These are phyloP conservation scores for Arrhamphus sclerolepis DNA, from an alignment of 2,797 vertebrate genomes.

Conservation along the genomic window DNA sequence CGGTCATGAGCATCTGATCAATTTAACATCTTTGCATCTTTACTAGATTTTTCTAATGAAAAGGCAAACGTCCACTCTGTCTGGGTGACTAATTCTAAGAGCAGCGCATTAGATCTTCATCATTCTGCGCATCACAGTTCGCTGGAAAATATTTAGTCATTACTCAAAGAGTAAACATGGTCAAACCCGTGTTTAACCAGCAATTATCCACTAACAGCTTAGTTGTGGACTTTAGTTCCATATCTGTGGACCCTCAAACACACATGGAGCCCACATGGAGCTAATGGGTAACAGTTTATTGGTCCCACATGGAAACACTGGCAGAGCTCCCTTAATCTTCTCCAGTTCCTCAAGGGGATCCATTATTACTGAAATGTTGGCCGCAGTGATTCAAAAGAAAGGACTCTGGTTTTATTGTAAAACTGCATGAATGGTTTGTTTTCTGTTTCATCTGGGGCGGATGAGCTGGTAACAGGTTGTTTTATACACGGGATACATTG, in stretches of 20 bases:
- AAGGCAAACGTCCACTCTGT: background rate
- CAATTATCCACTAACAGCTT: conserved; percentile 16
- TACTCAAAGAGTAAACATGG: conserved; percentile 11
- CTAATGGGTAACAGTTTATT: conserved; percentile 26
- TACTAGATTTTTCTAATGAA: background rate
- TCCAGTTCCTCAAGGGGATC: conserved; percentile 15
- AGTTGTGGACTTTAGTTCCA: conserved; percentile 14
- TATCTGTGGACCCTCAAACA: conserved; percentile 17
- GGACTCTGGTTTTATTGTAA: background rate
- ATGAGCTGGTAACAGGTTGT: background rate
- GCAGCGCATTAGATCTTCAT: conserved; percentile 11
- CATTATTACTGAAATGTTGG: conserved; percentile 1
- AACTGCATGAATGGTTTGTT: background rate
- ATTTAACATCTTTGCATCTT: background rate
- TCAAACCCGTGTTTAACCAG: conserved; percentile 24
- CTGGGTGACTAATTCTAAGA: conserved; percentile 3
- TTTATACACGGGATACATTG: background rate
- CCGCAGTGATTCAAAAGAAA: conserved; percentile 1
- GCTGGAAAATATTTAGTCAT: conserved; percentile 21
- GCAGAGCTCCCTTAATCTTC: conserved; percentile 16
- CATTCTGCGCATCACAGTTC: background rate
- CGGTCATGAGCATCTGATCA: background rate
- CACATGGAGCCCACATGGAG: conserved; percentile 19
- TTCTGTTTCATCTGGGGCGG: too few relatives aligned
- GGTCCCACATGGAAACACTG: conserved; percentile 15